A percentile compares a stretch with the other conserved stretches of the same genome.
phyloP scores from a whole-genome alignment of 2,888 invertebrate species.

The Cheiracanthium punctorium region DNA sequence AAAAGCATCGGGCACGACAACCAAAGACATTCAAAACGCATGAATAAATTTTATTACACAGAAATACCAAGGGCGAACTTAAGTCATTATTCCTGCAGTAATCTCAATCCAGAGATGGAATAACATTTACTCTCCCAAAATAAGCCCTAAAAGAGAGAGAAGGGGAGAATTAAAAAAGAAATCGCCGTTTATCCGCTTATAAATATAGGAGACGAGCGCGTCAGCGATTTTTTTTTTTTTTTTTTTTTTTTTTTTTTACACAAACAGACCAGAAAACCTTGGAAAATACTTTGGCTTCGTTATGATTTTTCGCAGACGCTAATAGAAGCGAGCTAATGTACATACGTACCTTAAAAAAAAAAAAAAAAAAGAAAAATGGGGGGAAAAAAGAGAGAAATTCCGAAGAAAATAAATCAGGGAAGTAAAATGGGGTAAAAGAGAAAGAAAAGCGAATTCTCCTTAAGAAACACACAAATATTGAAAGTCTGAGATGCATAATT shows the following conservation, averaged over 20 bases:
- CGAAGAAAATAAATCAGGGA: slow-evolving; percentile 51
- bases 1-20: too few relatives aligned
- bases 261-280: slow-evolving; percentile 9
- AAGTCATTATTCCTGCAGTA: neutral
- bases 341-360: slow-evolving; percentile 8
- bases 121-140: neutral
- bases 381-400: slow-evolving; percentile 13
- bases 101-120: neutral
- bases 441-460: slow-evolving; percentile 25
- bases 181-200: neutral
- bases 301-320: slow-evolving; percentile 42
- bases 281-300: slow-evolving; percentile 28
- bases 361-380: slow-evolving; percentile 4
- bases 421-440: slow-evolving; percentile 19
- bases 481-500: slow-evolving; percentile 62
- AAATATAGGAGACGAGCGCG: slow-evolving; percentile 6
- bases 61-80: too few relatives aligned
- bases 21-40: too few relatives aligned
- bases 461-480: slow-evolving; percentile 65
- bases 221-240: slow-evolving; percentile 1
- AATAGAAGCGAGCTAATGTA: slow-evolving; percentile 21
- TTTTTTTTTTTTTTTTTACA: neutral
- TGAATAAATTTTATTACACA: too few relatives aligned
- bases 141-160: neutral
- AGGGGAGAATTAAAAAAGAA: neutral